A percentile compares a stretch with the other conserved stretches of the same genome.
Evolutionary conservation across 2,113 vertebrate species (phyloP).

Genomic region (Amia ocellicauda): DNA sequence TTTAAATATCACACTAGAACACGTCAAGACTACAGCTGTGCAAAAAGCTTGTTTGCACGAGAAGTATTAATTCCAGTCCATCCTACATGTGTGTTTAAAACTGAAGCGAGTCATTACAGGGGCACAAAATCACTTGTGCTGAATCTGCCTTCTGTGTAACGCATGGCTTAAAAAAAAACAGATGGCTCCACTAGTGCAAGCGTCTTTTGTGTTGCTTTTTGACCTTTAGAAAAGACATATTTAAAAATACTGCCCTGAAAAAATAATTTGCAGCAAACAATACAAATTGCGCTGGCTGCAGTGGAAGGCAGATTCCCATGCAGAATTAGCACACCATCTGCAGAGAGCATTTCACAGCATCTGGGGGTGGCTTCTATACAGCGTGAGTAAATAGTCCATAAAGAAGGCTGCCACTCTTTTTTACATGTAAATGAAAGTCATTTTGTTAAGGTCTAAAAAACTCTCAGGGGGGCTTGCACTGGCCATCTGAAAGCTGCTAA

Average conservation of each 20-base stretch:
- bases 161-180: constrained; percentile 45
- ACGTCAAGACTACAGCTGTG: constrained; percentile 15
- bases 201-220: constrained; percentile 29
- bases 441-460: constrained; percentile 72
- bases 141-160: constrained; percentile 35
- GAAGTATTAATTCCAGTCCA: constrained; percentile 20
- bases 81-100: constrained; percentile 25
- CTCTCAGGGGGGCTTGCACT: constrained; percentile 55
- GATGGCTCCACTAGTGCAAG: constrained; percentile 45
- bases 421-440: constrained; percentile 75
- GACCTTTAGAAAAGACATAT: constrained; percentile 46
- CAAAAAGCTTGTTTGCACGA: constrained; percentile 24
- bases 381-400: constrained; percentile 67
- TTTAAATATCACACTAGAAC: constrained; percentile 2
- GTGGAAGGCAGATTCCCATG: constrained; percentile 49
- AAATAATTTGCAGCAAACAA: constrained; percentile 40
- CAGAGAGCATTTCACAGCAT: constrained; percentile 45
- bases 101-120: constrained; percentile 34
- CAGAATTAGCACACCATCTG: constrained; percentile 33
- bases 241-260: constrained; percentile 18
- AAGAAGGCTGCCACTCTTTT: constrained; percentile 68
- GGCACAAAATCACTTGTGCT: constrained; percentile 29
- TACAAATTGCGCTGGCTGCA: constrained; percentile 46
- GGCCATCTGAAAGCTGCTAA: constrained; percentile 53
- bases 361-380: constrained; percentile 45